These are phyloP conservation scores for Cervus canadensis DNA, from an alignment of 2,113 vertebrate genomes.

Conservation along the genomic window DNA sequence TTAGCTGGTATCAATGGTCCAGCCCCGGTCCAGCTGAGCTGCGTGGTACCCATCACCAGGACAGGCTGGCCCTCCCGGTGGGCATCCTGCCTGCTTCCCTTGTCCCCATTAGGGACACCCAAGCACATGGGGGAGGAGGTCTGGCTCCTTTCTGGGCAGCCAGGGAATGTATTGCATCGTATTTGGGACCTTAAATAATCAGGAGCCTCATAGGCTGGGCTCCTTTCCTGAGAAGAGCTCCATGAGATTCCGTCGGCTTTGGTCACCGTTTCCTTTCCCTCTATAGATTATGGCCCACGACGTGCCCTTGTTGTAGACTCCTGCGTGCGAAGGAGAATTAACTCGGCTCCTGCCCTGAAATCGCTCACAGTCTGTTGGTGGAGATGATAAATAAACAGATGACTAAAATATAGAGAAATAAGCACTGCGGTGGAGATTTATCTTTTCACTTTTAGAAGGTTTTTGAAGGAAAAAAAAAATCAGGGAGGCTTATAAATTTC, in stretches of 20 bases:
- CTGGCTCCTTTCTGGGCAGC: not conserved
- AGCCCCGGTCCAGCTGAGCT: not conserved
- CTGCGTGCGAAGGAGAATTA: not conserved
- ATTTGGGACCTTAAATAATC: not conserved
- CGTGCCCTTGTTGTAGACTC: not conserved
- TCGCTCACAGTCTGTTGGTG: slow-evolving; percentile 17
- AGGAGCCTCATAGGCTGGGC: not conserved
- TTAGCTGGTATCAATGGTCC: not conserved
- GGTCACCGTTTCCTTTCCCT: not conserved
- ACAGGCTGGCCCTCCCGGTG: not conserved
- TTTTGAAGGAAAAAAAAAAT: not conserved
- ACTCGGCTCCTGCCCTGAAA: not conserved
- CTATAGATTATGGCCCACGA: not conserved
- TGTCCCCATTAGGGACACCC: not conserved
- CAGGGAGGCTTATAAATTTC: slow-evolving; percentile 28
- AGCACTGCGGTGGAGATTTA: slow-evolving; percentile 12
- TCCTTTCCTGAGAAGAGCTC: not conserved
- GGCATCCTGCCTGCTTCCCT: not conserved
- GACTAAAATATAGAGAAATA: slow-evolving; percentile 39
- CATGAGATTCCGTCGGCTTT: not conserved
- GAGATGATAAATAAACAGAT: slow-evolving; percentile 45
- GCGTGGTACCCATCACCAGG: fast-evolving
- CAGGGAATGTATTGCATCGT: fast-evolving
- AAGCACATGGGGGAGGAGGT: not conserved
- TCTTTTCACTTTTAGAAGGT: slow-evolving; percentile 18